Percentiles rank a stretch among this genome's conserved stretches.
phyloP scores from a whole-genome alignment of 2,888 invertebrate species.

The Phymatocera aterrima region DNA sequence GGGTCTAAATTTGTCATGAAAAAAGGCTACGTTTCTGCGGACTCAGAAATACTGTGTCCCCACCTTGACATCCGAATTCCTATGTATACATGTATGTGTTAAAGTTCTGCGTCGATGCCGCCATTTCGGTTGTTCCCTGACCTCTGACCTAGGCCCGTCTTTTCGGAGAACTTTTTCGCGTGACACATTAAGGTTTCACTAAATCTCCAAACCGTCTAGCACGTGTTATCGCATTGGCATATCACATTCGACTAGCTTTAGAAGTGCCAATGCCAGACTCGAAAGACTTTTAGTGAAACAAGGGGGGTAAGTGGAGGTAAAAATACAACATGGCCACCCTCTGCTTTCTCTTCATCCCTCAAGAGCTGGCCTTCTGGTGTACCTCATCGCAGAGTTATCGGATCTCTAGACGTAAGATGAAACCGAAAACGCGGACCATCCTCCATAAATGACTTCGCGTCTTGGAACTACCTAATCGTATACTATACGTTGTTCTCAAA shows the following conservation, averaged over 20 bases:
- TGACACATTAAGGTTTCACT: conserved; percentile 25
- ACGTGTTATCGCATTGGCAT: conserved; percentile 32
- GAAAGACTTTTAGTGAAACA: background rate
- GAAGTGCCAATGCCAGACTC: background rate
- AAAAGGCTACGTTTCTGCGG: background rate
- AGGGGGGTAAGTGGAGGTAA: background rate
- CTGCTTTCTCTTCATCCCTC: background rate
- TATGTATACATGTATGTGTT: background rate
- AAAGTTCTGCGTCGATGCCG: background rate
- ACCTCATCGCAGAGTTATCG: conserved; percentile 11
- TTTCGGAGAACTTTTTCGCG: background rate
- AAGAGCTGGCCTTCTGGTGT: conserved; percentile 16
- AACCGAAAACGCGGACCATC: background rate
- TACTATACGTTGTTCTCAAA: background rate
- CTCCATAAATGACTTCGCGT: background rate
- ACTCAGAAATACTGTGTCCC: background rate
- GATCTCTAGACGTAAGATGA: background rate
- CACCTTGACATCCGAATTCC: background rate
- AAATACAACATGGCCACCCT: conserved; percentile 9
- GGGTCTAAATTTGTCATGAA: background rate
- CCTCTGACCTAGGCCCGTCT: conserved; percentile 19
- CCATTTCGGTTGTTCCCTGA: background rate
- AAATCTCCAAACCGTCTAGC: background rate
- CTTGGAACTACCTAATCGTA: background rate
- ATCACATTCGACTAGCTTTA: background rate